Conservation (phyloP, 2,113 vertebrate genomes). For the Canis aureus region DNA sequence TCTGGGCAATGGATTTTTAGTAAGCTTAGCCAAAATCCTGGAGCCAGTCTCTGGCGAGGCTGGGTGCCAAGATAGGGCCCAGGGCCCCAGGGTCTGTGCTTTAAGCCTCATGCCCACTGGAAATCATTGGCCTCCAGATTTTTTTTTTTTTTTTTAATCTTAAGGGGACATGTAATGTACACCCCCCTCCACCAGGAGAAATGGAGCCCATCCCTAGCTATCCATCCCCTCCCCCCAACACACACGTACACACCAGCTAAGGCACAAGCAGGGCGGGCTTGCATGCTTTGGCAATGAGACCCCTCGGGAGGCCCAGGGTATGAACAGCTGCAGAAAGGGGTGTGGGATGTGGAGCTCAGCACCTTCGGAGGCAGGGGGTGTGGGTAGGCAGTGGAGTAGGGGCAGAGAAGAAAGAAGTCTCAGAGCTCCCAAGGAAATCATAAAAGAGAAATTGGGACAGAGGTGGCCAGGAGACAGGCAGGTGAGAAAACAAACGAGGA, state of each 20-base stretch:
- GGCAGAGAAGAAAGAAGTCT: neutral
- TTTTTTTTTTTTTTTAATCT: too few species aligned
- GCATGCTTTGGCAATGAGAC: slow-evolving; percentile 81
- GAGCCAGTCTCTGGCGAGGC: neutral
- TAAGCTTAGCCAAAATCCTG: slow-evolving; percentile 38
- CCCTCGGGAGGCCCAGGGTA: neutral
- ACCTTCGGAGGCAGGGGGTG: slow-evolving; percentile 64
- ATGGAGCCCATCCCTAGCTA: neutral
- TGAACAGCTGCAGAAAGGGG: neutral
- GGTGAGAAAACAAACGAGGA: neutral
- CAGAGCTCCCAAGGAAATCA: neutral
- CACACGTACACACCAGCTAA: slow-evolving; percentile 53
- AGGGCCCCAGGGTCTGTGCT: neutral
- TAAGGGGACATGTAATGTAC: neutral
- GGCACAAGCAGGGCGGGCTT: slow-evolving; percentile 74
- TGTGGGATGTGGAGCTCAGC: slow-evolving; percentile 64
- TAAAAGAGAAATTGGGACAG: neutral
- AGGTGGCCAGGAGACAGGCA: neutral
- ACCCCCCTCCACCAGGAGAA: neutral
- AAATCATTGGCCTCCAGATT: neutral
- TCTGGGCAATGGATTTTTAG: slow-evolving; percentile 15
- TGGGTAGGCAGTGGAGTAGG: neutral
- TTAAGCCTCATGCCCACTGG: neutral
- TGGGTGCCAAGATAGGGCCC: neutral
- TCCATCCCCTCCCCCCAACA: neutral